Evolutionary conservation across 1,140 invertebrate genomes (phyloP).

Genomic region (Vanessa atalanta): DNA sequence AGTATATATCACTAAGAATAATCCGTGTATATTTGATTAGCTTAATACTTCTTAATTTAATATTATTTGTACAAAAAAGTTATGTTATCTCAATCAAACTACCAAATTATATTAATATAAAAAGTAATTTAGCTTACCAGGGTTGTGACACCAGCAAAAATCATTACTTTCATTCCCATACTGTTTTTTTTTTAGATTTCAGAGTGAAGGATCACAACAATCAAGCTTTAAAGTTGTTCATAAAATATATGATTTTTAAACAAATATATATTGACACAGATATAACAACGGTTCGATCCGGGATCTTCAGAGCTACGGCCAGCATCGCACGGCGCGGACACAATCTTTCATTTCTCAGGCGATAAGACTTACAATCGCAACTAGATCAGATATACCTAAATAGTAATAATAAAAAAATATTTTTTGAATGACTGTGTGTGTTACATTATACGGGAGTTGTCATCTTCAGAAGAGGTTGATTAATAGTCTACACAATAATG

Average conservation of each 20-base stretch:
- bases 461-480: too few relatives aligned
- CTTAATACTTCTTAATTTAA: too few relatives aligned
- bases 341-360: slow-evolving; percentile 36
- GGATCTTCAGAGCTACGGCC: slow-evolving; percentile 18
- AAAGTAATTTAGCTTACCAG: slow-evolving; percentile 13
- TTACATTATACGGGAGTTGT: too few relatives aligned
- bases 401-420: neutral
- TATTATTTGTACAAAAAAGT: too few relatives aligned
- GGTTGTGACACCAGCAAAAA: slow-evolving; percentile 20
- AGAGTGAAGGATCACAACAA: neutral
- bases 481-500: too few relatives aligned
- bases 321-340: slow-evolving; percentile 35
- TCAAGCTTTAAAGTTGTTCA: too few relatives aligned
- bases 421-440: too few relatives aligned
- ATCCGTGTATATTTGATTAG: too few relatives aligned
- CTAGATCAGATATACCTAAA: slow-evolving; percentile 29
- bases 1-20: too few relatives aligned
- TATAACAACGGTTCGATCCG: slow-evolving; percentile 8
- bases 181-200: slow-evolving; percentile 5
- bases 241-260: too few relatives aligned
- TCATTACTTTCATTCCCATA: slow-evolving; percentile 23
- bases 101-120: neutral
- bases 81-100: too few relatives aligned
- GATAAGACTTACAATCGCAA: slow-evolving; percentile 35
- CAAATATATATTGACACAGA: neutral